Percentiles rank a stretch among this genome's conserved stretches.
Conservation (phyloP, 2,797 vertebrate species). For the Coregonus sp. region DNA sequence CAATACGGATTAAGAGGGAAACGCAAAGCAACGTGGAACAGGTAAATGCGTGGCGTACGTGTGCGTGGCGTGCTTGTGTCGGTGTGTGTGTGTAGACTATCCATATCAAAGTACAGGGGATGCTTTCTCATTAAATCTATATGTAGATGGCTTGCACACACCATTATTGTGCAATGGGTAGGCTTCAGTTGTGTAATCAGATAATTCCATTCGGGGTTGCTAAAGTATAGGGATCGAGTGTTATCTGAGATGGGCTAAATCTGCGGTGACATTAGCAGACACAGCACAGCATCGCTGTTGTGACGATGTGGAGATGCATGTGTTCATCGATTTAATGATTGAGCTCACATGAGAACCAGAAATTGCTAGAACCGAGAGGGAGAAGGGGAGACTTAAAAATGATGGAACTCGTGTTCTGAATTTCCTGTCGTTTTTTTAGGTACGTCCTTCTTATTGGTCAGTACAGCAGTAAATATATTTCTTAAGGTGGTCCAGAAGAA, state of each 20-base stretch:
- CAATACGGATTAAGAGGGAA: constrained; percentile 44
- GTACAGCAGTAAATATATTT: constrained; percentile 8
- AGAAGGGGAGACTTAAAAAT: constrained; percentile 8
- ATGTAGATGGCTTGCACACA: not conserved
- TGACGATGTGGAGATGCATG: constrained; percentile 25
- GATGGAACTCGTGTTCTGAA: constrained; percentile 1
- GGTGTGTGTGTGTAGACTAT: constrained; percentile 9
- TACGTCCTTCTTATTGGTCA: constrained; percentile 31
- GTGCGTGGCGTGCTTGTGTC: constrained; percentile 11
- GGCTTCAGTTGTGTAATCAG: constrained; percentile 10
- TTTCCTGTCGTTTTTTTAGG: constrained; percentile 34
- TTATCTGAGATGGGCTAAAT: constrained; percentile 22
- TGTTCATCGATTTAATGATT: constrained; percentile 14
- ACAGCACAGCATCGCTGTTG: constrained; percentile 24
- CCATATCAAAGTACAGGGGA: not conserved
- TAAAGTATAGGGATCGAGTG: constrained; percentile 8
- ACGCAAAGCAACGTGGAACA: constrained; percentile 56
- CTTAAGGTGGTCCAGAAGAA: constrained; percentile 38
- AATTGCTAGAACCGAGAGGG: constrained; percentile 14
- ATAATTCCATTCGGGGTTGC: constrained; percentile 2
- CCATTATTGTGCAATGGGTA: not conserved
- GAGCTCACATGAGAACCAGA: constrained; percentile 22
- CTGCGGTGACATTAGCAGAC: constrained; percentile 16
- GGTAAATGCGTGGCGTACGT: constrained; percentile 61
- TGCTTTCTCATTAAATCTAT: not conserved